Conservation (phyloP, 1,140 invertebrate species). For the Halesus radiatus region DNA sequence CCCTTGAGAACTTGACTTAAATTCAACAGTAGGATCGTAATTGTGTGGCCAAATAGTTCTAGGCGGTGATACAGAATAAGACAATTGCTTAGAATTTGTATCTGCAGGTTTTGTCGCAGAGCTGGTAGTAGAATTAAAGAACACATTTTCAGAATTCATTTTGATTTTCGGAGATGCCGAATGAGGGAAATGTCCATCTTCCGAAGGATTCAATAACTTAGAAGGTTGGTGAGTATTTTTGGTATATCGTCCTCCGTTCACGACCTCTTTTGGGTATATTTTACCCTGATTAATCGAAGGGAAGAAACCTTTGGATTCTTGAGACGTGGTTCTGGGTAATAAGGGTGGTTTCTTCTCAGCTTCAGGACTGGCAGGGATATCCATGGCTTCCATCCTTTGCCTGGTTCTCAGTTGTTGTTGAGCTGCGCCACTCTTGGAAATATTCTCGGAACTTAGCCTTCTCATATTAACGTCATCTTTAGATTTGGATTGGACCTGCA, state of each 20-base stretch:
- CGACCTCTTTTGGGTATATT: conserved; percentile 53
- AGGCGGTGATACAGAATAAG: conserved; percentile 55
- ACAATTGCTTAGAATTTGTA: conserved; percentile 43
- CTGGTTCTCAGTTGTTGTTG: conserved; percentile 58
- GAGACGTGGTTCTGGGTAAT: conserved; percentile 47
- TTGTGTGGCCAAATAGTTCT: conserved; percentile 52
- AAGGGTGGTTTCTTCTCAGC: conserved; percentile 50
- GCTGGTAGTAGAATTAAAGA: conserved; percentile 31
- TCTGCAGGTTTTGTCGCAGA: conserved; percentile 25
- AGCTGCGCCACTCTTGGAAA: conserved; percentile 64
- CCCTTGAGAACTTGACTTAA: conserved; percentile 52
- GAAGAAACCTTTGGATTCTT: conserved; percentile 55
- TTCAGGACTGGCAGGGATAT: conserved; percentile 66
- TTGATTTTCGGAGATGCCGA: conserved; percentile 48
- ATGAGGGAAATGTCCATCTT: conserved; percentile 47
- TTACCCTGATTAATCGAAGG: conserved; percentile 53
- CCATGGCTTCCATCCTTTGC: conserved; percentile 71
- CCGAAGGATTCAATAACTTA: conserved; percentile 37
- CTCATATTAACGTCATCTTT: conserved; percentile 51
- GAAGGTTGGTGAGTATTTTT: conserved; percentile 47
- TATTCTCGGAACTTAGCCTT: conserved; percentile 51
- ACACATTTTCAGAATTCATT: conserved; percentile 45
- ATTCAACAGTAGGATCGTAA: conserved; percentile 43
- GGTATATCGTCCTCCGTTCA: conserved; percentile 44
- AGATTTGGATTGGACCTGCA: conserved; percentile 43